Conservation (phyloP, 2,797 vertebrate species). For the Coracias cyanogaster region DNA sequence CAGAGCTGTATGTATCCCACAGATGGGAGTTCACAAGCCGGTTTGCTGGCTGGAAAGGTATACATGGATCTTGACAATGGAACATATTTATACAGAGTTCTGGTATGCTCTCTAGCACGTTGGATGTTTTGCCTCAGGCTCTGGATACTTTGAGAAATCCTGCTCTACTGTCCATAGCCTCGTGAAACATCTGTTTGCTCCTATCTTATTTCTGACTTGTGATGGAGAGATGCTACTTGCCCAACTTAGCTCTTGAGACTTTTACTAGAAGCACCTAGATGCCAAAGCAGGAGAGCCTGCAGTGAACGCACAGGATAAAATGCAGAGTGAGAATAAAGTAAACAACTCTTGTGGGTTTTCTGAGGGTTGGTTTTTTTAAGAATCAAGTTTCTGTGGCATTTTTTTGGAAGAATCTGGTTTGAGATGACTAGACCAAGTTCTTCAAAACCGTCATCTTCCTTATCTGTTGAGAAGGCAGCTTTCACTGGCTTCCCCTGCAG, state of each 20-base stretch:
- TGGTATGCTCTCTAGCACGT: slow-evolving; percentile 40
- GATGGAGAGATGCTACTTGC: background rate
- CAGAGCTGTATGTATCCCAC: background rate
- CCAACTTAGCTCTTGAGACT: background rate
- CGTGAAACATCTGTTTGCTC: background rate
- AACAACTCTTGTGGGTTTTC: background rate
- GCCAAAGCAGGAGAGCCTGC: background rate
- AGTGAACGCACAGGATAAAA: background rate
- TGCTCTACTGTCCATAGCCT: background rate
- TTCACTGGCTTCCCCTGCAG: slow-evolving; percentile 3
- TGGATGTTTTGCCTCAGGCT: slow-evolving; percentile 52
- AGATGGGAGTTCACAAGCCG: slow-evolving; percentile 41
- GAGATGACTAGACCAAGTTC: background rate
- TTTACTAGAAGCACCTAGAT: background rate
- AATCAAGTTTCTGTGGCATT: background rate
- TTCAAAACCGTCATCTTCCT: slow-evolving; percentile 16
- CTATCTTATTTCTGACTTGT: background rate
- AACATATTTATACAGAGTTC: slow-evolving; percentile 61
- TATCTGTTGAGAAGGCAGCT: background rate
- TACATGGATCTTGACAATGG: slow-evolving; percentile 53
- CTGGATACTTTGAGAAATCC: slow-evolving; percentile 14
- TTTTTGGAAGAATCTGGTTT: slow-evolving; percentile 43
- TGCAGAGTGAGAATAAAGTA: background rate
- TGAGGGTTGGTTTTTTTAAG: background rate
- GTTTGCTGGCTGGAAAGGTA: slow-evolving; percentile 60